Evolutionary conservation across 1,140 invertebrate genomes (phyloP).

Genomic region (Branchinecta lynchi): DNA sequence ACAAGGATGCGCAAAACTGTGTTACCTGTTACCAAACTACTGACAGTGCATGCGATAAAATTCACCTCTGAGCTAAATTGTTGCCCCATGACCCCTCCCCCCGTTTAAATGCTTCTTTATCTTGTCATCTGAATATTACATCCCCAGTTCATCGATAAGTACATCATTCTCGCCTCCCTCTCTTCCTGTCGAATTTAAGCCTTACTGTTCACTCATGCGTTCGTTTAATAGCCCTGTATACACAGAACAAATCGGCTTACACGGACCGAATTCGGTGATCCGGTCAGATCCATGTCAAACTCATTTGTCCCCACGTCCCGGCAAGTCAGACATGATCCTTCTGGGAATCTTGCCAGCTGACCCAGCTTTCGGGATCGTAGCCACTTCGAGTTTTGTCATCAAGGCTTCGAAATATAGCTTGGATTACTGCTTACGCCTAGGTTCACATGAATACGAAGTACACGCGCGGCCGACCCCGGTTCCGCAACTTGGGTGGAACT

Average conservation of each 20-base stretch:
- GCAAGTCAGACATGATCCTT: neutral
- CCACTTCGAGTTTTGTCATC: slow-evolving; percentile 8
- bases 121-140: too few species aligned
- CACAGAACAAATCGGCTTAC: slow-evolving; percentile 10
- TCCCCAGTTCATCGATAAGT: too few species aligned
- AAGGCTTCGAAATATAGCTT: slow-evolving; percentile 7
- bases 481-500: neutral
- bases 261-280: slow-evolving; percentile 2
- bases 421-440: slow-evolving; percentile 2
- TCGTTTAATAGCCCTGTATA: slow-evolving; percentile 2
- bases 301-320: slow-evolving; percentile 2
- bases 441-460: neutral
- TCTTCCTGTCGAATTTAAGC: too few species aligned
- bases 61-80: too few species aligned
- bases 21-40: too few species aligned
- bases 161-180: too few species aligned
- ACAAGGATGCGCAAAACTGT: too few species aligned
- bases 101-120: too few species aligned
- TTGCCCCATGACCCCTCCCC: too few species aligned
- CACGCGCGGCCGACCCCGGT: neutral
- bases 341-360: neutral
- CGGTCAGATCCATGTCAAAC: slow-evolving; percentile 11
- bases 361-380: neutral
- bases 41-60: too few species aligned
- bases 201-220: neutral